Evolutionary conservation across 2,888 invertebrate genomes (phyloP), one percentile per base, ranked within the genome.

Genomic region (Nomada hirtipes): DNA sequence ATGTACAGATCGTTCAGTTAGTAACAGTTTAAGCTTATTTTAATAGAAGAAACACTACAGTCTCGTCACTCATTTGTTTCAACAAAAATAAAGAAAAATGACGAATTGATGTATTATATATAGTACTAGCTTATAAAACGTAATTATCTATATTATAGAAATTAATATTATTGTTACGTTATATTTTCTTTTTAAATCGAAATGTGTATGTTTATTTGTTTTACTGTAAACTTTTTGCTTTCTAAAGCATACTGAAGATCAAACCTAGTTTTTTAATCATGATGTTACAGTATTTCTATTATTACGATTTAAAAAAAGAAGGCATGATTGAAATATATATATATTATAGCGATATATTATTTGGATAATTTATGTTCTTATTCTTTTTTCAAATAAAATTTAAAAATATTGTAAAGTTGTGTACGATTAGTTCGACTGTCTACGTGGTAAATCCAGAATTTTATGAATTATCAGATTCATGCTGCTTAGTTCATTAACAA

Each of bases 371-470:
- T 91, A 90, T 91, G 90, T 92, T 92, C 91, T 91, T 89, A 91
- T 92, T 85, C 89, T 86, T 89, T 91, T 92, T 90, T 91, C 88
- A 85, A 91, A 91, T 91, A 91, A 92, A 91, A 90, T 75, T 83
- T 75, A 79, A 87, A 84, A 86, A 85, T 86, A 63, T 74, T 72
- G 65, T 53, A 70, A 42, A 70, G 26, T 15, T 73, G 67, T 67
- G 36, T 69, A 76, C 76, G 23, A 44, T n/a, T 57, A 20, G 55
- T 47, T 55, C 18, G 23, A 23, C 4, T 53, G 0, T 26, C 20
- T 77, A 44, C 13, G 4, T 11, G 26, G 15, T 67, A 23, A 42
- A 52, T 20, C 2, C 3, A 61, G 2, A 2, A 7, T 47, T 59
- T 59, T 29, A 47, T 29, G 18, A 29, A 47, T 29, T 50, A 47